phyloP scores from a whole-genome alignment of 1,140 invertebrate genomes.

The Diorhabda sublineata region DNA sequence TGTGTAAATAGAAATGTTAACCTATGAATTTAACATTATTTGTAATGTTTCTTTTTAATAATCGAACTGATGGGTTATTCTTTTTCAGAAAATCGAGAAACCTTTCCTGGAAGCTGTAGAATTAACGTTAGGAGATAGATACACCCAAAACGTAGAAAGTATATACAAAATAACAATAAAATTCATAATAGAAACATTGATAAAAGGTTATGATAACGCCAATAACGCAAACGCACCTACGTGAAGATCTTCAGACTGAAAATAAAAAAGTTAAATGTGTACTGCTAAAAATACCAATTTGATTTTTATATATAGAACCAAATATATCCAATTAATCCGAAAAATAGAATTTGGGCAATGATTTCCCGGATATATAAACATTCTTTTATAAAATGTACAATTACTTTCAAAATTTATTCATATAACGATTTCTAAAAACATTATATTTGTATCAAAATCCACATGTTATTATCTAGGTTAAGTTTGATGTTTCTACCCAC shows the following conservation, averaged over 20 bases:
- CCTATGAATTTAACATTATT: too few species aligned
- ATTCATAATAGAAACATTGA: constrained; percentile 81
- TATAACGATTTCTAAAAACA: too few species aligned
- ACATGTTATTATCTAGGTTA: too few species aligned
- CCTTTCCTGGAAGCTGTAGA: constrained; percentile 85
- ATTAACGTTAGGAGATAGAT: constrained; percentile 78
- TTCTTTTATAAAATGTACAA: too few species aligned
- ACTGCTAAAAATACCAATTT: constrained; percentile 9
- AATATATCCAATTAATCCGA: neutral
- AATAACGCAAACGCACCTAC: constrained; percentile 53
- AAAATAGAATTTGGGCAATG: too few species aligned
- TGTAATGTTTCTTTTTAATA: too few species aligned
- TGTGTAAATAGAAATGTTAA: too few species aligned
- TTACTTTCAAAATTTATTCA: too few species aligned
- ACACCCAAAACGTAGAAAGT: constrained; percentile 85
- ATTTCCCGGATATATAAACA: too few species aligned
- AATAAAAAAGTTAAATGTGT: neutral
- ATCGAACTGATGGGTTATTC: constrained; percentile 35
- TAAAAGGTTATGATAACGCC: constrained; percentile 71
- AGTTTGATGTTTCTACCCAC: too few species aligned
- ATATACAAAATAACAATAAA: constrained; percentile 90
- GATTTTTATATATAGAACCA: constrained; percentile 17
- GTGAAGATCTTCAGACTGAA: constrained; percentile 29
- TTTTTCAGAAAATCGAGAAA: constrained; percentile 84
- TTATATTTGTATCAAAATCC: too few species aligned